phyloP scores from a whole-genome alignment of 2,113 vertebrate genomes.

The Pagrus major region DNA sequence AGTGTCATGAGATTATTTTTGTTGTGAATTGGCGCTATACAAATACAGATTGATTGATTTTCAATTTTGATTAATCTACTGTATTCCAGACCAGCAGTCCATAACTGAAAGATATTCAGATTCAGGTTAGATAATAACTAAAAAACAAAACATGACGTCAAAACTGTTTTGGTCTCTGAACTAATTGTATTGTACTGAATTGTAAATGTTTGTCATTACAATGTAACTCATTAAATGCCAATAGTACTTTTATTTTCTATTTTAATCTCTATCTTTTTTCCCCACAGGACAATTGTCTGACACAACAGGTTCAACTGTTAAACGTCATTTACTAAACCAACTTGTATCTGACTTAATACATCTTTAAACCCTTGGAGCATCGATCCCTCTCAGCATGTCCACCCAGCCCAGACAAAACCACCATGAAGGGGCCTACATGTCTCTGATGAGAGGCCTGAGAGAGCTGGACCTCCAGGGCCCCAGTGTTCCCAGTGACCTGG shows the following conservation, averaged over 20 bases:
- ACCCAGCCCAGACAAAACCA: background rate
- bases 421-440: constrained; percentile 65
- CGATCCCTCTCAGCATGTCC: constrained; percentile 39
- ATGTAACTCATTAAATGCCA: background rate
- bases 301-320: background rate
- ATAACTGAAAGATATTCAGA: no score
- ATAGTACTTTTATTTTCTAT: background rate
- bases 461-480: constrained; percentile 73
- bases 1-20: no score
- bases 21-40: no score
- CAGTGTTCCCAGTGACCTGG: constrained; percentile 71
- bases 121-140: no score
- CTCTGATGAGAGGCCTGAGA: constrained; percentile 73
- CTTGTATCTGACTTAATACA: background rate
- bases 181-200: background rate
- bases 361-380: background rate
- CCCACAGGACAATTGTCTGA: background rate
- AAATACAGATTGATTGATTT: no score
- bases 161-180: background rate
- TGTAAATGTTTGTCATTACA: background rate
- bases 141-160: no score
- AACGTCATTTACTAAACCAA: background rate
- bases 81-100: no score
- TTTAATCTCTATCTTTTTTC: background rate
- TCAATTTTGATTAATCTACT: no score